These are phyloP conservation scores for Myotis yumanensis DNA, from an alignment of 2,113 vertebrate genomes.

Conservation along the genomic window DNA sequence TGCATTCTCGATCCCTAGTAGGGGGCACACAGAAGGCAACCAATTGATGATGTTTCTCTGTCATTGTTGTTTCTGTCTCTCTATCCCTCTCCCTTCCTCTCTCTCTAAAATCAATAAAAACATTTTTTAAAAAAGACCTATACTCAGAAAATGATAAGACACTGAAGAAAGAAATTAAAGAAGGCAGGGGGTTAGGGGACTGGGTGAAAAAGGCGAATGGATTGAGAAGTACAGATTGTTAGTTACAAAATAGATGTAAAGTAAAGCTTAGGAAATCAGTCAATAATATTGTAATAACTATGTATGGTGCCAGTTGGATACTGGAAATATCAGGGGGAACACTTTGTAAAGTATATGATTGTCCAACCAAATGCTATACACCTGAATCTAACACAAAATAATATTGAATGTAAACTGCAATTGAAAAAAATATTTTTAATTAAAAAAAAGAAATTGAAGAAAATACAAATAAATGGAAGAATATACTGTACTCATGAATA, in stretches of 20 bases:
- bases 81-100: too few species aligned
- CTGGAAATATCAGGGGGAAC: background rate
- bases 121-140: background rate
- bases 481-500: background rate
- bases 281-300: background rate
- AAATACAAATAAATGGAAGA: background rate
- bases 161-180: background rate
- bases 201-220: background rate
- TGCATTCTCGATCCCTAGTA: too few species aligned
- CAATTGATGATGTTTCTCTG: too few species aligned
- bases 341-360: background rate
- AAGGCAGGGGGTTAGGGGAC: background rate
- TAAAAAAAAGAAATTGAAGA: background rate
- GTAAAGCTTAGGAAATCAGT: background rate
- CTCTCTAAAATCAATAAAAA: too few species aligned
- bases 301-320: background rate
- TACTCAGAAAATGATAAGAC: background rate
- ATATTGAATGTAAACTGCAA: background rate
- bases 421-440: background rate
- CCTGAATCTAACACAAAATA: background rate
- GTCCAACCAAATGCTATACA: background rate
- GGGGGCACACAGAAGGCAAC: too few species aligned
- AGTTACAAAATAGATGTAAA: background rate
- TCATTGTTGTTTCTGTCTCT: too few species aligned
- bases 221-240: background rate